phyloP scores from a whole-genome alignment of 2,888 invertebrate genomes.

The Calliscelio sp. region DNA sequence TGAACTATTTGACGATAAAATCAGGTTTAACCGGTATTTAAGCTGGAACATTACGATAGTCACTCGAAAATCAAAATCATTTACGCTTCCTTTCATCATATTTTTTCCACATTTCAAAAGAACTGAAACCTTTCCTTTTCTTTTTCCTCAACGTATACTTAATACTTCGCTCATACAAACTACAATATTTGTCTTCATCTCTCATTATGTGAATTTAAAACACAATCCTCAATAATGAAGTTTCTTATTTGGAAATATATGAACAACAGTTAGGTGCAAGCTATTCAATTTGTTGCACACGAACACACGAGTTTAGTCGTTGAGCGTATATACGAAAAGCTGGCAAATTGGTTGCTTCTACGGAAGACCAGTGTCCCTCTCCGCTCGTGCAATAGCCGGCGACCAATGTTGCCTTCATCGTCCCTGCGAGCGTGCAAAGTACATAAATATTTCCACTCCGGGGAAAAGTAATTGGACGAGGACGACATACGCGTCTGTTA shows the following conservation, averaged over 20 bases:
- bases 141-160: too few relatives aligned
- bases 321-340: constrained; percentile 56
- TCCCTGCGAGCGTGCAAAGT: constrained; percentile 76
- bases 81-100: too few relatives aligned
- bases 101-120: too few relatives aligned
- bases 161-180: too few relatives aligned
- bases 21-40: too few relatives aligned
- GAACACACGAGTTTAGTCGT: constrained; percentile 34
- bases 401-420: constrained; percentile 68
- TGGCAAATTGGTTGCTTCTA: constrained; percentile 69
- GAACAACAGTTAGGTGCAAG: constrained; percentile 60
- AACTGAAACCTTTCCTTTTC: too few relatives aligned
- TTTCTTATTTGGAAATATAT: constrained; percentile 39
- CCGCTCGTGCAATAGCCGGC: constrained; percentile 58
- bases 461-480: constrained; percentile 83
- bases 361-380: constrained; percentile 61
- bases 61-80: too few relatives aligned
- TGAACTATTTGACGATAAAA: too few relatives aligned
- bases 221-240: constrained; percentile 8
- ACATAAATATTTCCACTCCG: constrained; percentile 79
- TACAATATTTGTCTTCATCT: too few relatives aligned
- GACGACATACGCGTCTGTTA: constrained; percentile 81
- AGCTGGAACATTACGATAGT: too few relatives aligned
- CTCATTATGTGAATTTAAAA: background rate
- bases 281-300: constrained; percentile 65